These are phyloP conservation scores for Branchellion lobata DNA, from an alignment of 2,888 invertebrate genomes.

Conservation along the genomic window DNA sequence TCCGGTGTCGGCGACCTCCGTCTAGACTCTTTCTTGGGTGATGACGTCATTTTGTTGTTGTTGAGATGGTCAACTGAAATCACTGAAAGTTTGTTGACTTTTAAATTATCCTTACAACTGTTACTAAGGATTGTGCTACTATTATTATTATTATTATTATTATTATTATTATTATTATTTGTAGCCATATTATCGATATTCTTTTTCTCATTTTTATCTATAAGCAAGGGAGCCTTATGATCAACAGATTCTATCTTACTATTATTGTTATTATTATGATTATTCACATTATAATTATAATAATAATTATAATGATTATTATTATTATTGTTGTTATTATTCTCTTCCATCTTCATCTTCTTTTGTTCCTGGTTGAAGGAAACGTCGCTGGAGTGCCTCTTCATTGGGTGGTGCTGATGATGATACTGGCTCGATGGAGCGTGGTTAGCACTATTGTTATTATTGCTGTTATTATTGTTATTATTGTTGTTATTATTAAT, in stretches of 20 bases:
- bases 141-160: constrained; percentile 13
- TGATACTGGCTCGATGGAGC: not conserved
- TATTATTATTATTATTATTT: not conserved
- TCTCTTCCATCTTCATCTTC: not conserved
- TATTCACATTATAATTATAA: not conserved
- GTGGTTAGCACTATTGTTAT: not conserved
- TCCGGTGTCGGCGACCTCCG: constrained; percentile 36
- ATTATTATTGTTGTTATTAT: not conserved
- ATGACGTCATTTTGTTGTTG: not conserved
- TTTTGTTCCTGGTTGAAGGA: not conserved
- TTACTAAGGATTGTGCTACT: too few species aligned
- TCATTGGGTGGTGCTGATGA: not conserved
- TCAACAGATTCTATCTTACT: constrained; percentile 19
- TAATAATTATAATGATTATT: not conserved
- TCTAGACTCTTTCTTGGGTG: not conserved
- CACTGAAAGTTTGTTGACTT: too few species aligned
- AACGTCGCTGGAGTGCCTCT: not conserved
- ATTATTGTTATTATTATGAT: not conserved
- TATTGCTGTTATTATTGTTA: not conserved
- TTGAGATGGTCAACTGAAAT: not conserved
- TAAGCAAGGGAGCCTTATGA: not conserved
- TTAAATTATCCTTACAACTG: not conserved
- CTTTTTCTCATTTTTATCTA: not conserved
- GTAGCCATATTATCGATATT: too few species aligned
- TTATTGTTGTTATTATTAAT: not conserved